These are phyloP conservation scores for Gallinago media DNA, from an alignment of 2,113 vertebrate genomes.

Conservation along the genomic window DNA sequence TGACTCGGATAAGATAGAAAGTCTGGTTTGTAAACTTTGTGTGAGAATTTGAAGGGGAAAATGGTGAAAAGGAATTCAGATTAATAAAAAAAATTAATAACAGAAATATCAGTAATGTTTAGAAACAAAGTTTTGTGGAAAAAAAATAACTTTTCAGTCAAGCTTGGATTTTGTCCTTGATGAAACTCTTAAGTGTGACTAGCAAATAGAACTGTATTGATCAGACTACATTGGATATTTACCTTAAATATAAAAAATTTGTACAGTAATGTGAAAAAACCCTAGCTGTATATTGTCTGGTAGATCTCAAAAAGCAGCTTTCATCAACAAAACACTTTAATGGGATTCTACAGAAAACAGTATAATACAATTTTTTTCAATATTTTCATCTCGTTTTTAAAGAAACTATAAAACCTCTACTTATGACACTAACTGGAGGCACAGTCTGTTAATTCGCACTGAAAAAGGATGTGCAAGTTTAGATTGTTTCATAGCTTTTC, in stretches of 20 bases:
- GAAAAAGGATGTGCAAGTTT: background rate
- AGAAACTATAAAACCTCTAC: background rate
- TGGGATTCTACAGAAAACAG: background rate
- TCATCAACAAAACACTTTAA: background rate
- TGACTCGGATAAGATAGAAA: background rate
- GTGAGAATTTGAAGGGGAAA: background rate
- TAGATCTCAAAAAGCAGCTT: background rate
- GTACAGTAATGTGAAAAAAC: background rate
- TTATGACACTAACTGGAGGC: background rate
- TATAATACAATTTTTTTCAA: background rate
- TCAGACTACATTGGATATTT: background rate
- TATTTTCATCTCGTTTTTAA: background rate
- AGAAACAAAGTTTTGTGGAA: background rate
- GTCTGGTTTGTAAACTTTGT: background rate
- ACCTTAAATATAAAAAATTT: background rate
- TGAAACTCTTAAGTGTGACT: background rate
- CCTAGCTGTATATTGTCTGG: background rate
- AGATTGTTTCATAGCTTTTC: background rate
- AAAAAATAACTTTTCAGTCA: background rate
- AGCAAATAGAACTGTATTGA: background rate
- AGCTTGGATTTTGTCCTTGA: background rate
- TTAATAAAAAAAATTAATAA: background rate
- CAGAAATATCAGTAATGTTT: background rate
- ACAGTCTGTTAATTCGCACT: background rate
- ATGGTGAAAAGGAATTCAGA: background rate